phyloP scores from a whole-genome alignment of 2,113 vertebrate species.

The Ammodytes dubius region DNA sequence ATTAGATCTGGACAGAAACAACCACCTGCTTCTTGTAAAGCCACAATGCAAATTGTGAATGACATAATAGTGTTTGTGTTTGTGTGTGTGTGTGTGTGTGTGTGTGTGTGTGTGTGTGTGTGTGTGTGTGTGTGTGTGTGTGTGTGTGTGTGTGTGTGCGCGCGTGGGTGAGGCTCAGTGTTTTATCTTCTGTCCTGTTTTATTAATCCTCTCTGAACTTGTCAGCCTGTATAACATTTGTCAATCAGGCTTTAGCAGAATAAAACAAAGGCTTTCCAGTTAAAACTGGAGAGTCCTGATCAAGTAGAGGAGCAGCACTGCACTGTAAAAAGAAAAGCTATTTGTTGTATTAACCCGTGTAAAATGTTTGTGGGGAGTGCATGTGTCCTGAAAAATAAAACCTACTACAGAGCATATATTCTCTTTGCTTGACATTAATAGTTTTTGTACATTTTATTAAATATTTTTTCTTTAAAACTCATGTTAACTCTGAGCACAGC shows the following conservation, averaged over 20 bases:
- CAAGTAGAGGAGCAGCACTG: not conserved
- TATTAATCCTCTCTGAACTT: slow-evolving; percentile 60
- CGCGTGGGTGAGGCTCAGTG: slow-evolving; percentile 3
- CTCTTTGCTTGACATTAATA: not conserved
- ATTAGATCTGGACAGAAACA: slow-evolving; percentile 48
- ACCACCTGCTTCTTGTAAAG: slow-evolving; percentile 61
- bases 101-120: slow-evolving; percentile 9
- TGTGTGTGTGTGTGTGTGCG: slow-evolving; percentile 17
- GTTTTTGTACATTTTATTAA: not conserved
- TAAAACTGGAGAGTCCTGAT: not conserved
- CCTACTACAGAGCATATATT: not conserved
- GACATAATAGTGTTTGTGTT: slow-evolving; percentile 36
- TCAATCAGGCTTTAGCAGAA: slow-evolving; percentile 31
- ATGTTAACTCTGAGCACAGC: no score
- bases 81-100: slow-evolving; percentile 5
- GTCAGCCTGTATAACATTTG: slow-evolving; percentile 44
- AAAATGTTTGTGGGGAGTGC: not conserved
- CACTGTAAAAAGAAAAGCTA: slow-evolving; percentile 27
- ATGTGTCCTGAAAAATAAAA: not conserved
- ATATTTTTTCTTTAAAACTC: not conserved
- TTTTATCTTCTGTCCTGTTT: slow-evolving; percentile 35
- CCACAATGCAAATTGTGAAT: slow-evolving; percentile 31
- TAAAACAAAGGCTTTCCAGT: slow-evolving; percentile 47
- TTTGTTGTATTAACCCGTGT: not conserved
- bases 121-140: slow-evolving; percentile 7